phyloP scores from a whole-genome alignment of 2,888 invertebrate genomes.

The Chorisops tibialis region DNA sequence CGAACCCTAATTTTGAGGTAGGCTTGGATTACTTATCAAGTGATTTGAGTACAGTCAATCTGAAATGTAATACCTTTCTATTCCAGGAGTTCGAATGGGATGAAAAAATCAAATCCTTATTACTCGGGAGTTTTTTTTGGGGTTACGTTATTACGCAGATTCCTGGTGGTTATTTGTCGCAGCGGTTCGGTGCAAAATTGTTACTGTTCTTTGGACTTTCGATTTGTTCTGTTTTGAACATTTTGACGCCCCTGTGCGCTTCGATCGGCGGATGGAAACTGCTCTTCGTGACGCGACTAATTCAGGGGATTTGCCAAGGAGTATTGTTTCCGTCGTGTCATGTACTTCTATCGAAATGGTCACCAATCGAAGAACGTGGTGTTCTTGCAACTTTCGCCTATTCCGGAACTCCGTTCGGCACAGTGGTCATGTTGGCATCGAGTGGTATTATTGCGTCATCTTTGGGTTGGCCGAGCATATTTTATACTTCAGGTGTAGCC shows the following conservation, averaged over 20 bases:
- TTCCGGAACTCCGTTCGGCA: constrained; percentile 74
- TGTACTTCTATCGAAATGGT: constrained; percentile 67
- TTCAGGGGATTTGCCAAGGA: constrained; percentile 68
- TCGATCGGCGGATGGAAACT: constrained; percentile 60
- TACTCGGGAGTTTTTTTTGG: constrained; percentile 67
- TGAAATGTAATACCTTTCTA: not conserved
- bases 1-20: constrained; percentile 51
- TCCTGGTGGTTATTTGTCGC: constrained; percentile 68
- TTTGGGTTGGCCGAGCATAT: constrained; percentile 75
- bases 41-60: not conserved
- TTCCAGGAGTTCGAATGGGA: constrained; percentile 61
- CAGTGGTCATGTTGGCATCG: constrained; percentile 67
- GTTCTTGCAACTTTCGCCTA: constrained; percentile 65
- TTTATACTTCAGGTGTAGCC: constrained; percentile 67
- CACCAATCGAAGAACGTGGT: constrained; percentile 66
- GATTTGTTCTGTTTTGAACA: constrained; percentile 62
- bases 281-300: constrained; percentile 59
- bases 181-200: constrained; percentile 66
- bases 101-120: constrained; percentile 55
- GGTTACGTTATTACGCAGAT: constrained; percentile 63
- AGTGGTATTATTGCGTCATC: constrained; percentile 71
- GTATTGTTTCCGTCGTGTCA: constrained; percentile 65
- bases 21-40: constrained; percentile 31
- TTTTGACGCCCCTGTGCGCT: constrained; percentile 68
- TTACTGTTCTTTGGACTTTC: constrained; percentile 57